Evolutionary conservation across 2,113 vertebrate species (phyloP), one percentile per base, ranked within the genome.

Genomic region (Sterrhoptilus dennistouni): DNA sequence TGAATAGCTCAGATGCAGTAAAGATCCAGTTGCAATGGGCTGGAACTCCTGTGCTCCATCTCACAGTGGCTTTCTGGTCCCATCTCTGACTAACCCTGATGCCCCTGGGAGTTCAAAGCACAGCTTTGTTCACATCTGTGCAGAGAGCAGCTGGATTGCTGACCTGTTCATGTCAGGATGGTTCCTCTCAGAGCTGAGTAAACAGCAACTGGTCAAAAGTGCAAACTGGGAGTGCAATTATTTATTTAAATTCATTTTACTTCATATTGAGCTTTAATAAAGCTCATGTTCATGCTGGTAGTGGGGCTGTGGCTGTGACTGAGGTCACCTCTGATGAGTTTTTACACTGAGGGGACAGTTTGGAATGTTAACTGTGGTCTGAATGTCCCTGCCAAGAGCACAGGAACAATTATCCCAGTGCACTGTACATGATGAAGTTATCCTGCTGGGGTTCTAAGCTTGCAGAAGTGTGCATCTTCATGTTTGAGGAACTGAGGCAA

Each of bases 261-360:
- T 28, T 33, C 2, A 0, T 3, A 6, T 6, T 40, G 63, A 15
- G 23, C 25, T 36, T 47, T 19, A 74, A 8, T 15, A 52, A 31
- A 63, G 6, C 11, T 64, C 31, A 5, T 0, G 0, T 33, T 38
- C 5, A 0, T 12, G 60, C 54, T 42, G 24, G 42, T 9, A 4
- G 18, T 28, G 33, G 8, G 59, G 33, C 52, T 66, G 66, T 40
- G 59, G 33, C 52, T 65, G 66, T 44, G 18, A 0, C 9, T 24
- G 45, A 54, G 23, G 56, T 33, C 49, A 5, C 6, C 8, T 33
- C 20, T 29, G 42, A 5, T 6, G 36, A 44, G 35, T 3, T 78
- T 57, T 57, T 9, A 28, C 52, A 11, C 9, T 8, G 35, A 50
- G n/a, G 45, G 56, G 44, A n/a, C 0, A 1, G 0, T 74, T 63